Conservation (phyloP, 2,888 invertebrate species). For the Crepidodera aurea region DNA sequence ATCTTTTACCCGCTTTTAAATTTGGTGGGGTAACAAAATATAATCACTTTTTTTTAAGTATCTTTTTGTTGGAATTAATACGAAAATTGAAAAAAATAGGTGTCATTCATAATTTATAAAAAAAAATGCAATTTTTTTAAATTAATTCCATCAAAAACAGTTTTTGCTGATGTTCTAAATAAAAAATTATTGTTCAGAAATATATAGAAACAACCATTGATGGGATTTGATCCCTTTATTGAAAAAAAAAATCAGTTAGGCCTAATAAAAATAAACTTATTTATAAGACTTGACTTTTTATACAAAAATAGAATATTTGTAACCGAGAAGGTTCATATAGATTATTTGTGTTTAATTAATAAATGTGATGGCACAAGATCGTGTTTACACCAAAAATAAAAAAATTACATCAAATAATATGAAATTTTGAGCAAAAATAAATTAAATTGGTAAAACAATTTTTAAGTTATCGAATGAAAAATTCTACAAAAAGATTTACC, state of each 20-base stretch:
- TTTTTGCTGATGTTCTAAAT: too few relatives aligned
- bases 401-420: background rate
- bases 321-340: background rate
- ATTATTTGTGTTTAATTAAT: slow-evolving; percentile 27
- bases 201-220: background rate
- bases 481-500: too few relatives aligned
- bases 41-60: slow-evolving; percentile 1
- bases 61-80: too few relatives aligned
- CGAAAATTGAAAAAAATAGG: too few relatives aligned
- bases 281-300: slow-evolving; percentile 35
- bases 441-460: too few relatives aligned
- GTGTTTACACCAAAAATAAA: slow-evolving; percentile 25
- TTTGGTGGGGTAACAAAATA: slow-evolving; percentile 13
- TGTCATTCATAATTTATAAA: too few relatives aligned
- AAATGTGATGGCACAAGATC: slow-evolving; percentile 53
- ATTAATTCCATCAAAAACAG: too few relatives aligned
- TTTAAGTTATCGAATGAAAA: too few relatives aligned
- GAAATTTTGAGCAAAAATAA: too few relatives aligned
- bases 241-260: slow-evolving; percentile 8
- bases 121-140: too few relatives aligned
- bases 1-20: slow-evolving; percentile 23
- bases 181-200: too few relatives aligned
- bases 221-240: background rate
- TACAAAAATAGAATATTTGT: slow-evolving; percentile 48
- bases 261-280: slow-evolving; percentile 7